Conservation (phyloP, 2,797 vertebrate genomes). For the Etheostoma nigrum region DNA sequence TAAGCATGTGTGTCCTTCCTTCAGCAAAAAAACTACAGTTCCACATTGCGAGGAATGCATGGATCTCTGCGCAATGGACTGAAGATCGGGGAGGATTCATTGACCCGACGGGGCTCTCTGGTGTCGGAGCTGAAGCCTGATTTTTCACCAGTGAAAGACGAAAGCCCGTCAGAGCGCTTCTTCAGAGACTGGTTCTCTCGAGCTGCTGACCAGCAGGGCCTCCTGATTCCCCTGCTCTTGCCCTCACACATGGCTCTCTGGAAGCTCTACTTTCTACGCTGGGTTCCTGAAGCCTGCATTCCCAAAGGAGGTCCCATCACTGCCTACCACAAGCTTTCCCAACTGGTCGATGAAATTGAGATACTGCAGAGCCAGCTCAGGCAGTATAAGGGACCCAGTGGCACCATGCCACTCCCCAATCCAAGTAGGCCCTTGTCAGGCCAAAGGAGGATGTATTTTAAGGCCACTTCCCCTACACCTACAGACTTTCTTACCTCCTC, state of each 20-base stretch:
- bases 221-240: conserved; percentile 89
- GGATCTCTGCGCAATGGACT: conserved; percentile 88
- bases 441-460: conserved; percentile 92
- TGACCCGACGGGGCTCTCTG: conserved; percentile 91
- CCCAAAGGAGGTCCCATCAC: conserved; percentile 88
- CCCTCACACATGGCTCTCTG: conserved; percentile 91
- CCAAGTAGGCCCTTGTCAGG: conserved; percentile 71
- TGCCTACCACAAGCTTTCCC: conserved; percentile 90
- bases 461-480: conserved; percentile 69
- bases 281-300: conserved; percentile 96
- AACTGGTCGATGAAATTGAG: conserved; percentile 94
- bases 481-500: conserved; percentile 95
- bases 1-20: conserved; percentile 20
- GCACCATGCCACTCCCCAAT: conserved; percentile 62
- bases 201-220: conserved; percentile 89
- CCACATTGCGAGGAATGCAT: conserved; percentile 87
- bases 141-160: conserved; percentile 78
- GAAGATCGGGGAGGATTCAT: conserved; percentile 80
- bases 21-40: conserved; percentile 92
- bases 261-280: conserved; percentile 97
- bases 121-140: conserved; percentile 86
- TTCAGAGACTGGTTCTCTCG: conserved; percentile 91
- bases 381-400: conserved; percentile 82
- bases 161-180: conserved; percentile 87
- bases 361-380: conserved; percentile 88